Percentiles rank a stretch among this genome's conserved stretches.
phyloP scores from a whole-genome alignment of 2,888 invertebrate genomes.

The Erebia epiphron region DNA sequence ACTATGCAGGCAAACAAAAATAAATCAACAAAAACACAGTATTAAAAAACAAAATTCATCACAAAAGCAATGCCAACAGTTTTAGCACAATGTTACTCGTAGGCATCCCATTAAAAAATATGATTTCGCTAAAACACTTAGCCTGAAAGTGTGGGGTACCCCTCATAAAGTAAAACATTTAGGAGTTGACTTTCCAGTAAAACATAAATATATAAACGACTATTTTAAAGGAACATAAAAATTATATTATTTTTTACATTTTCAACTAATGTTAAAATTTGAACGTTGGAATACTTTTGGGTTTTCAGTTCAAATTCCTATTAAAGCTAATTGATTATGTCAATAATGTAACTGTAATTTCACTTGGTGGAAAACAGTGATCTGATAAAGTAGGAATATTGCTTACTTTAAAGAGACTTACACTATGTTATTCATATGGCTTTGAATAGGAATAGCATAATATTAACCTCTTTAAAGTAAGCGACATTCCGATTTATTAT shows the following conservation, averaged over 20 bases:
- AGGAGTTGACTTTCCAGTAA: background rate
- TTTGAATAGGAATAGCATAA: too few relatives aligned
- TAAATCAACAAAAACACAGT: slow-evolving; percentile 8
- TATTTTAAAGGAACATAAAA: background rate
- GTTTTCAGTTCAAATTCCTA: background rate
- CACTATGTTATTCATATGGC: background rate
- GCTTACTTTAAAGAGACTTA: background rate
- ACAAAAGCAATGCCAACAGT: slow-evolving; percentile 14
- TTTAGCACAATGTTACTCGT: slow-evolving; percentile 30
- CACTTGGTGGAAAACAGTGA: too few relatives aligned
- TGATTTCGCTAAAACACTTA: slow-evolving; percentile 57
- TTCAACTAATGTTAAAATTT: background rate
- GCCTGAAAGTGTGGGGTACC: slow-evolving; percentile 39
- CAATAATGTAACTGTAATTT: background rate
- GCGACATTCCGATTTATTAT: too few relatives aligned
- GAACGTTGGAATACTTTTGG: background rate
- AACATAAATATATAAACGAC: too few relatives aligned
- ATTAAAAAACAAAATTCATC: slow-evolving; percentile 27
- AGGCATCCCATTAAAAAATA: slow-evolving; percentile 63
- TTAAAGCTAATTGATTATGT: background rate
- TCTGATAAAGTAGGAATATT: background rate
- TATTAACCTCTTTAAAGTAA: too few relatives aligned
- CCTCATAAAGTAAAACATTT: slow-evolving; percentile 12
- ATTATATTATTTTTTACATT: background rate
- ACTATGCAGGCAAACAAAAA: background rate